Evolutionary conservation across 2,888 invertebrate genomes (phyloP).

Genomic region (Petrophora chlorosata): DNA sequence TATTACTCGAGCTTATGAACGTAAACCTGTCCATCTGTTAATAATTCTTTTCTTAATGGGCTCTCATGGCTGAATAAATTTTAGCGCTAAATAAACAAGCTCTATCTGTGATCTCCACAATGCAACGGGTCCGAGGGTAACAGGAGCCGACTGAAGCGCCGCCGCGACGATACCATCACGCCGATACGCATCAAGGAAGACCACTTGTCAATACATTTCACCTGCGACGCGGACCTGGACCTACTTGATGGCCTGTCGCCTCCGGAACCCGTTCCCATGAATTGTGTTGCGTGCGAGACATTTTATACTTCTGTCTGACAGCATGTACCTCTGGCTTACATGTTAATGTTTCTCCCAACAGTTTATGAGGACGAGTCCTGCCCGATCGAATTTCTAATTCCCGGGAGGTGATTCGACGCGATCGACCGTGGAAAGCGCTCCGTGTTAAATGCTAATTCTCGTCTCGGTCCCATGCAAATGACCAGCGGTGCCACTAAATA

Average conservation of each 20-base stretch:
- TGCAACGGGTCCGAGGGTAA: slow-evolving; percentile 70
- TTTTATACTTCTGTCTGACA: slow-evolving; percentile 74
- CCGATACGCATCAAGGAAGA: slow-evolving; percentile 83
- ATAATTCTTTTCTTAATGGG: slow-evolving; percentile 76
- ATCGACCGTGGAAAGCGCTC: slow-evolving; percentile 50
- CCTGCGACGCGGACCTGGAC: slow-evolving; percentile 60
- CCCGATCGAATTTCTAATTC: slow-evolving; percentile 60
- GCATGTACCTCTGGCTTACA: slow-evolving; percentile 63
- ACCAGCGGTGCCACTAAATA: slow-evolving; percentile 71
- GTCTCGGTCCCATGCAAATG: slow-evolving; percentile 71
- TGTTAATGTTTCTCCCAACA: slow-evolving; percentile 63
- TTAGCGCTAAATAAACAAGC: slow-evolving; percentile 80
- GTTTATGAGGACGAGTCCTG: slow-evolving; percentile 48
- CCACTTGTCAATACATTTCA: slow-evolving; percentile 83
- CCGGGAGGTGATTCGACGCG: slow-evolving; percentile 51
- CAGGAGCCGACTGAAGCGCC: slow-evolving; percentile 79
- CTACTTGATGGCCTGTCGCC: slow-evolving; percentile 73
- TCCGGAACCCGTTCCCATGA: slow-evolving; percentile 75
- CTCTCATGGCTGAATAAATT: slow-evolving; percentile 75
- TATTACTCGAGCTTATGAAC: slow-evolving; percentile 65
- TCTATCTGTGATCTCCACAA: slow-evolving; percentile 78
- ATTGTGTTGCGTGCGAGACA: slow-evolving; percentile 73
- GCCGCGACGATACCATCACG: slow-evolving; percentile 77
- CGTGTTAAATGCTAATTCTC: slow-evolving; percentile 75
- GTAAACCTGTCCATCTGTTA: slow-evolving; percentile 71